Evolutionary conservation across 2,113 vertebrate species (phyloP).

Genomic region (Ctenomys sociabilis): DNA sequence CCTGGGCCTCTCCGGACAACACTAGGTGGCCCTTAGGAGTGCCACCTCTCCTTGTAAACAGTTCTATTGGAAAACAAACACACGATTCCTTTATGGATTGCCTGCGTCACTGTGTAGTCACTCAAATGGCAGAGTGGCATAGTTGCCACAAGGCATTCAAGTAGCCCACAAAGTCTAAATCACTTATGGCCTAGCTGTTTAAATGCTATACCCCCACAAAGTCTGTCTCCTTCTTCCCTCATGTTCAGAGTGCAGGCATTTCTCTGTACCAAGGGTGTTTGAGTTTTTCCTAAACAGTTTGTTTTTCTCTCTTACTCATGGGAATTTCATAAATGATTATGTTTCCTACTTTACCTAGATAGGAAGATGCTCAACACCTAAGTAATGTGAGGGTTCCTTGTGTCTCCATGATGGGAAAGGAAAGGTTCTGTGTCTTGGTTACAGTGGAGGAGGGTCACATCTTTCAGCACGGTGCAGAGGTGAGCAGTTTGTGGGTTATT

Average conservation of each 20-base stretch:
- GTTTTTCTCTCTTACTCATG: neutral
- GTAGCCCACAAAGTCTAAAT: neutral
- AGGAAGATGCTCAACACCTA: neutral
- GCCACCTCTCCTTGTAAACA: neutral
- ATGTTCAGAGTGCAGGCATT: neutral
- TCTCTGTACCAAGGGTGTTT: neutral
- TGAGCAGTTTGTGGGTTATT: neutral
- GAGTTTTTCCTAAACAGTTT: neutral
- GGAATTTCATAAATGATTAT: neutral
- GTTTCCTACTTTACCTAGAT: constrained; percentile 1
- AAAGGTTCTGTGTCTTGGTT: neutral
- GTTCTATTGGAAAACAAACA: constrained; percentile 18
- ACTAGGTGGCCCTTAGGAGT: neutral
- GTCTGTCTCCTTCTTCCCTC: neutral
- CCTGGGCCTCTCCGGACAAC: neutral
- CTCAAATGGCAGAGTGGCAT: neutral
- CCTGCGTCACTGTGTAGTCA: neutral
- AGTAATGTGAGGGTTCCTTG: neutral
- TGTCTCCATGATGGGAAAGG: neutral
- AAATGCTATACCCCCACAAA: neutral
- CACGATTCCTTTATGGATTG: neutral
- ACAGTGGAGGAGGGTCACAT: neutral
- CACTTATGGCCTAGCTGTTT: neutral
- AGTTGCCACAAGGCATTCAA: neutral
- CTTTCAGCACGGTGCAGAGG: neutral